phyloP scores from a whole-genome alignment of 2,113 vertebrate species.

The Zootoca vivipara region DNA sequence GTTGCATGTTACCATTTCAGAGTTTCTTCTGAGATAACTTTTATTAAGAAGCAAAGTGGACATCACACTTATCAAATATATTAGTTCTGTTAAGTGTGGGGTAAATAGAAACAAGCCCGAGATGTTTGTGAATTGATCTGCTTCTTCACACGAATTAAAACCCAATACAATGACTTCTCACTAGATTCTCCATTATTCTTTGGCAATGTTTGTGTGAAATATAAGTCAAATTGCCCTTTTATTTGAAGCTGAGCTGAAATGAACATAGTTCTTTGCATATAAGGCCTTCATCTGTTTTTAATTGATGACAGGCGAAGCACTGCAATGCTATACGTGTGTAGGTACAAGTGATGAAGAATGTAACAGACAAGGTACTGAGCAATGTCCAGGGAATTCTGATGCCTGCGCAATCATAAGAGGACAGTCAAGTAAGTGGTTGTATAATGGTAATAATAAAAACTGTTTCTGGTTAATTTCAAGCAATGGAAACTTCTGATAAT shows the following conservation, averaged over 20 bases:
- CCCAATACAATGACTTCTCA: not conserved
- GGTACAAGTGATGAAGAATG: slow-evolving; percentile 87
- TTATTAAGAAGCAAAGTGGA: not conserved
- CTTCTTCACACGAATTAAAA: not conserved
- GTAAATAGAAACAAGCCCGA: not conserved
- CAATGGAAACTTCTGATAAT: not conserved
- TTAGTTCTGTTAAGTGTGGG: not conserved
- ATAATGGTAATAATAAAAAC: not conserved
- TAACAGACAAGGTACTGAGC: slow-evolving; percentile 86
- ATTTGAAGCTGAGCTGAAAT: not conserved
- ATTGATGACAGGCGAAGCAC: slow-evolving; percentile 76
- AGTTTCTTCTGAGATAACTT: not conserved
- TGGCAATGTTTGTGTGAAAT: not conserved
- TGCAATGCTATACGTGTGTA: slow-evolving; percentile 87
- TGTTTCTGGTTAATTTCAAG: rapidly evolving
- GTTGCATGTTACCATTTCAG: not conserved
- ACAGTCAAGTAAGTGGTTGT: slow-evolving; percentile 83
- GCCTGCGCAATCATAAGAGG: slow-evolving; percentile 85
- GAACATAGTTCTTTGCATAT: not conserved
- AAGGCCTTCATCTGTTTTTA: not conserved
- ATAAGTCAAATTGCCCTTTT: not conserved
- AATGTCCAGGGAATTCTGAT: slow-evolving; percentile 84
- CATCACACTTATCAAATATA: not conserved
- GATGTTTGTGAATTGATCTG: not conserved
- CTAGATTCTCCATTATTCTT: not conserved